A percentile compares a stretch with the other conserved stretches of the same genome.
phyloP scores from a whole-genome alignment of 2,797 vertebrate genomes.

The Paramormyrops hopkinsi region DNA sequence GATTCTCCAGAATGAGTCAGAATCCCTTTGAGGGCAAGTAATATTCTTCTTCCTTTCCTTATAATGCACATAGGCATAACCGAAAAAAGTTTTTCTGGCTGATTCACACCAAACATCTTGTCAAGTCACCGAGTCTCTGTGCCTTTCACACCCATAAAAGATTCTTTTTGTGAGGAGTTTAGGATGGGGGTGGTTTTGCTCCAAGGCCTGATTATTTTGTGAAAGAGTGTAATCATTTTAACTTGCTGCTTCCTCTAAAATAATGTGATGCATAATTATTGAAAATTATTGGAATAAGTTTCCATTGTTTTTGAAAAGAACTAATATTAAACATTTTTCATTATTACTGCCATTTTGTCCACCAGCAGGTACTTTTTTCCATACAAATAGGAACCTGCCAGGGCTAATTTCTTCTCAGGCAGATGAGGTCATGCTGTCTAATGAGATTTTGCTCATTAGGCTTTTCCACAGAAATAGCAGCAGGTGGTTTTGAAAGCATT shows the following conservation, averaged over 20 bases:
- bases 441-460: not conserved
- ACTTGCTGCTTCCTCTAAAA: constrained; percentile 37
- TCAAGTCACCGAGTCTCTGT: not conserved
- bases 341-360: not conserved
- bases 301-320: constrained; percentile 58
- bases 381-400: not conserved
- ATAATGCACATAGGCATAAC: not conserved
- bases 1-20: not conserved
- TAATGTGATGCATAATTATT: constrained; percentile 63
- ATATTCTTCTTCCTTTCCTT: not conserved
- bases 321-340: not conserved
- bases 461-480: not conserved
- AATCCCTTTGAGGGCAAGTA: not conserved
- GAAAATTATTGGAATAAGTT: constrained; percentile 57
- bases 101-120: not conserved
- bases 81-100: not conserved
- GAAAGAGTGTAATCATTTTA: constrained; percentile 49
- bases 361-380: not conserved
- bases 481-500: not conserved
- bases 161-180: not conserved
- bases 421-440: not conserved
- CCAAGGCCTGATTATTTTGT: not conserved
- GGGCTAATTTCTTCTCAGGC: not conserved
- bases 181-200: not conserved
- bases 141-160: not conserved